A percentile compares a stretch with the other conserved stretches of the same genome.
Conservation (phyloP, 64 coral and sea anemone genomes). For the Acropora tenuis region DNA sequence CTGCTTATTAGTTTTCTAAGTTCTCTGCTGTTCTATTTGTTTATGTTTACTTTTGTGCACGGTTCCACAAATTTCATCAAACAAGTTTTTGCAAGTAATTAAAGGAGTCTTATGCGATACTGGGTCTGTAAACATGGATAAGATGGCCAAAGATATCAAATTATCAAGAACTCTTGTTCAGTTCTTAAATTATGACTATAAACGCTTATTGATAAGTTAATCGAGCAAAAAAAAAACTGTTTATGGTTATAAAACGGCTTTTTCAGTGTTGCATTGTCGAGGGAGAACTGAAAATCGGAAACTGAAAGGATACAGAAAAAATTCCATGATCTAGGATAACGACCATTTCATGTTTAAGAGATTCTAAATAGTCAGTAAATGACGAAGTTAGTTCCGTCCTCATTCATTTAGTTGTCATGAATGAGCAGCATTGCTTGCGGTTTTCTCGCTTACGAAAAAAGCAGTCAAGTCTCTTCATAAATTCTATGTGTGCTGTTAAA, state of each 20-base stretch:
- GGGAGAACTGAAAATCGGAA: not conserved
- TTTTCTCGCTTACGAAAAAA: not conserved
- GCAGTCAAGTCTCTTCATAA: not conserved
- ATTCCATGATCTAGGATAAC: constrained; percentile 44
- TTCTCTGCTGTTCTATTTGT: too few species aligned
- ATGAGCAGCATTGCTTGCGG: not conserved
- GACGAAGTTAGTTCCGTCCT: not conserved
- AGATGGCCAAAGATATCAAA: too few species aligned
- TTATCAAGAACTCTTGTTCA: too few species aligned
- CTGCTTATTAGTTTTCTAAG: too few species aligned
- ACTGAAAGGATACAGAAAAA: constrained; percentile 20
- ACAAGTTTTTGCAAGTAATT: too few species aligned
- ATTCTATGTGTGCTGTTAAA: not conserved
- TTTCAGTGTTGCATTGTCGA: not conserved
- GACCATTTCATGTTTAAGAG: constrained; percentile 29
- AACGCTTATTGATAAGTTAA: too few species aligned
- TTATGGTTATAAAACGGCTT: not conserved
- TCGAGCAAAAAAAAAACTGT: not conserved
- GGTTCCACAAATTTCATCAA: too few species aligned
- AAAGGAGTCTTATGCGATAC: too few species aligned
- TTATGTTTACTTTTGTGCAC: too few species aligned
- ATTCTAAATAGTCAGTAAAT: not conserved
- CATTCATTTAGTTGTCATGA: not conserved
- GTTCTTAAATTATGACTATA: too few species aligned
- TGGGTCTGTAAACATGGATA: too few species aligned